Evolutionary conservation across 2,888 invertebrate species (phyloP).

Genomic region (Hydropsyche betteni): DNA sequence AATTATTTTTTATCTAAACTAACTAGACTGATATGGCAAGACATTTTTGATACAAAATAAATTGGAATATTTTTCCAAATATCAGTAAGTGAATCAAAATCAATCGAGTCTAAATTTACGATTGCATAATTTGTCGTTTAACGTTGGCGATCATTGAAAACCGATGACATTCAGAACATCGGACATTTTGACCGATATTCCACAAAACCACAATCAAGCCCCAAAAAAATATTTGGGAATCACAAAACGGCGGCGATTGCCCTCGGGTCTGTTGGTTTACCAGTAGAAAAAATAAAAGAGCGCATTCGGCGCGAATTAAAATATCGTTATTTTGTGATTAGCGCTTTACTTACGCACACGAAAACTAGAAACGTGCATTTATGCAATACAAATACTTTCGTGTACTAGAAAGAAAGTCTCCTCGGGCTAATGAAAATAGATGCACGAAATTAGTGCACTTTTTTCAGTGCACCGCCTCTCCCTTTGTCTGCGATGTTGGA

Average conservation of each 20-base stretch:
- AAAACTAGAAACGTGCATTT: not conserved
- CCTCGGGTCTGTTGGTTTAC: conserved; percentile 34
- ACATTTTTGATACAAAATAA: no score
- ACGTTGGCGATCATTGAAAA: no score
- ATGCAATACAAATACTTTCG: not conserved
- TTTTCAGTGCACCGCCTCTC: conserved; percentile 19
- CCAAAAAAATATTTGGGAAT: conserved; percentile 10
- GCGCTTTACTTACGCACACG: not conserved
- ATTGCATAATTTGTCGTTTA: no score
- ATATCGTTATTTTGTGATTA: conserved; percentile 44
- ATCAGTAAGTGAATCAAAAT: no score
- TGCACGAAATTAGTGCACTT: conserved; percentile 39
- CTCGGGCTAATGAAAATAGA: conserved; percentile 34
- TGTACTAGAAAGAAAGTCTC: not conserved
- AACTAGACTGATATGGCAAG: no score
- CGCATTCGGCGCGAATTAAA: conserved; percentile 44
- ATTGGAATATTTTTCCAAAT: no score
- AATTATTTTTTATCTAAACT: no score
- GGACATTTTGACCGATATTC: no score
- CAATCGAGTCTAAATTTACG: no score
- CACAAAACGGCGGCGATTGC: conserved; percentile 26
- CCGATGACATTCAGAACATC: no score
- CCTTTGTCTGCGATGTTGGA: conserved; percentile 29
- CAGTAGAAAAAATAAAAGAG: conserved; percentile 29
- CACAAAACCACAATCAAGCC: no score